Conservation (phyloP, 2,888 invertebrate genomes). For the Phorcus lineatus region DNA sequence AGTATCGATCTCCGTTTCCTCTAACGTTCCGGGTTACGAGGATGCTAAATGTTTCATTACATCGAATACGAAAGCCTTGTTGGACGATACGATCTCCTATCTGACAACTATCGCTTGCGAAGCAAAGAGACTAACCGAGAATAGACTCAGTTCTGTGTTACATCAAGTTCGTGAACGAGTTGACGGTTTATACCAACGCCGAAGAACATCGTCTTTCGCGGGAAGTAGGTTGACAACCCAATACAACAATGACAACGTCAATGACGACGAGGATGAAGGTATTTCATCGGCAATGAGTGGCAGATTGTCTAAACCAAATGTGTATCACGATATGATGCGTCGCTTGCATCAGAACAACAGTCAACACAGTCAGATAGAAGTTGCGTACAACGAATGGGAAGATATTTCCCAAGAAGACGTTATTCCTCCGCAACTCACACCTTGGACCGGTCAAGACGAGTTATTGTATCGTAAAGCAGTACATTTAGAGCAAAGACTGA, state of each 20-base stretch:
- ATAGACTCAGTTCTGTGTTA: background rate
- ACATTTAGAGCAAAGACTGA: background rate
- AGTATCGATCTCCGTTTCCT: too few relatives aligned
- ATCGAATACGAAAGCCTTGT: background rate
- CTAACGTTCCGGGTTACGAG: too few relatives aligned
- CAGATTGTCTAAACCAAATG: background rate
- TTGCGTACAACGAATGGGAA: background rate
- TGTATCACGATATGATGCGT: background rate
- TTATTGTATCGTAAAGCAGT: background rate
- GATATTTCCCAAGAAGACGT: background rate
- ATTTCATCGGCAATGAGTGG: background rate
- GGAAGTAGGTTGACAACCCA: background rate
- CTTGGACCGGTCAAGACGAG: background rate
- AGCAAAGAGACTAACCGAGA: background rate
- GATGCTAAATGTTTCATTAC: conserved; percentile 10
- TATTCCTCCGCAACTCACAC: background rate
- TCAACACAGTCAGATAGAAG: background rate
- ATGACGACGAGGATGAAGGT: background rate
- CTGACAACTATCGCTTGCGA: background rate
- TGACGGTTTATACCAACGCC: background rate
- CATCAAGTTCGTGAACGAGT: background rate
- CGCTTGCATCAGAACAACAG: background rate
- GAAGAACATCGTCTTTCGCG: background rate
- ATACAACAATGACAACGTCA: background rate
- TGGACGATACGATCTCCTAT: background rate